A percentile compares a stretch with the other conserved stretches of the same genome.
Conservation (phyloP, 2,888 invertebrate species). For the Zaprionus lineosus region DNA sequence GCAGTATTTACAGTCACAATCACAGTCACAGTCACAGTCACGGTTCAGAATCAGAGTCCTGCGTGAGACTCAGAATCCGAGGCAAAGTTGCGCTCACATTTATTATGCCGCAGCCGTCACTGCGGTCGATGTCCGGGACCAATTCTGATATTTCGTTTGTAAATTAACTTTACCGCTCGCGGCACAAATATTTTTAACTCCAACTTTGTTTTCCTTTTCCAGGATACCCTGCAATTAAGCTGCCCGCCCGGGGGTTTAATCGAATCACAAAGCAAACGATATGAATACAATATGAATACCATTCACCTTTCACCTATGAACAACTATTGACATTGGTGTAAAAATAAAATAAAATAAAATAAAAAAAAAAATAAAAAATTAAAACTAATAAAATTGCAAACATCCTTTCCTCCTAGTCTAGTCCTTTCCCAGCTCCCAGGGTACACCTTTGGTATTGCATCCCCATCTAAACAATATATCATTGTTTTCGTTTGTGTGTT, state of each 20-base stretch:
- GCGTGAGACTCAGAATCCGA: too few species aligned
- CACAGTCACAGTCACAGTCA: conserved; percentile 54
- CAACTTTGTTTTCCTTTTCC: conserved; percentile 8
- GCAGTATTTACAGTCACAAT: conserved; percentile 37
- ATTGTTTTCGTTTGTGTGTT: conserved; percentile 14
- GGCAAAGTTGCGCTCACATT: conserved; percentile 62
- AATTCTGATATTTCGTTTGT: conserved; percentile 74
- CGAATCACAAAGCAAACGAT: too few species aligned
- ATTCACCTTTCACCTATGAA: too few species aligned
- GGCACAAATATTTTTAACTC: conserved; percentile 61
- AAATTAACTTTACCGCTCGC: conserved; percentile 72
- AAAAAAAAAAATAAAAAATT: too few species aligned
- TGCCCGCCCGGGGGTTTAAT: too few species aligned
- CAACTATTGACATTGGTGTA: too few species aligned
- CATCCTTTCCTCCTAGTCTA: too few species aligned
- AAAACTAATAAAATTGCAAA: too few species aligned
- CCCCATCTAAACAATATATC: background rate
- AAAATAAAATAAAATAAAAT: too few species aligned
- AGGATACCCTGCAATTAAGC: conserved; percentile 24
- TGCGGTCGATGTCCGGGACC: conserved; percentile 51
- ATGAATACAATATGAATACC: too few species aligned
- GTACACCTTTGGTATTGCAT: background rate
- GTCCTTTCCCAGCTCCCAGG: too few species aligned
- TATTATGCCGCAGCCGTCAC: conserved; percentile 69
- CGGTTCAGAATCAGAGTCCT: too few species aligned